These are phyloP conservation scores for Temnopleurus reevesii DNA, from an alignment of 53 echinoderm and acorn worm species.

Conservation along the genomic window DNA sequence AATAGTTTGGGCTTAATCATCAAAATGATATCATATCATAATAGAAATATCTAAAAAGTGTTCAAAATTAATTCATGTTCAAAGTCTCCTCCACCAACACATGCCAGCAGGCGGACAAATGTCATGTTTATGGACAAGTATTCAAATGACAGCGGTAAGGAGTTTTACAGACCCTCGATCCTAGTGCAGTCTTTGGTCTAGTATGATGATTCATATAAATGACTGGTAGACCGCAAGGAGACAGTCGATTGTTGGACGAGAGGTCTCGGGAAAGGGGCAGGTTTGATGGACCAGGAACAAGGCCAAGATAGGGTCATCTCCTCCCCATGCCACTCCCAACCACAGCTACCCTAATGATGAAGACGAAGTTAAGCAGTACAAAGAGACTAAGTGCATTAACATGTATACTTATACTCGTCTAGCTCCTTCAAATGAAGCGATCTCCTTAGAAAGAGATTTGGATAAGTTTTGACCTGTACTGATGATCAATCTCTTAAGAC, in stretches of 20 bases:
- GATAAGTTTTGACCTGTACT: background rate
- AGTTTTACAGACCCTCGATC: background rate
- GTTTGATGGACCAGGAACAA: constrained; percentile 1
- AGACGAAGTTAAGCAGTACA: constrained; percentile 36
- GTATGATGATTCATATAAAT: constrained; percentile 40
- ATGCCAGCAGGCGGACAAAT: no score
- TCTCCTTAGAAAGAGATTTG: background rate
- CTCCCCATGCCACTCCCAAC: background rate
- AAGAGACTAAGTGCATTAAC: constrained; percentile 16
- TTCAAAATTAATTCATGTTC: no score
- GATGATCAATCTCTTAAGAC: no score
- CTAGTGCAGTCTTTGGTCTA: background rate
- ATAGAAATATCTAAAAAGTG: no score
- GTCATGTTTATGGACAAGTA: background rate
- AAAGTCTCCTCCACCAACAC: no score
- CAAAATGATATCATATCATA: no score
- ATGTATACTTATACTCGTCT: background rate
- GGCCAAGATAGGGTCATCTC: constrained; percentile 23
- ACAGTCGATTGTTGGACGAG: constrained; percentile 23
- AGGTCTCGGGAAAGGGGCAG: background rate
- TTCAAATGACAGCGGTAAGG: background rate
- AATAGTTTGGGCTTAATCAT: no score
- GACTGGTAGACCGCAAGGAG: constrained; percentile 21
- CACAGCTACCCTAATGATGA: background rate
- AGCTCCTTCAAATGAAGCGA: background rate